Percentiles rank a stretch among this genome's conserved stretches.
Evolutionary conservation across 2,113 vertebrate genomes (phyloP).

Genomic region (Sinocyclocheilus anophthalmus): DNA sequence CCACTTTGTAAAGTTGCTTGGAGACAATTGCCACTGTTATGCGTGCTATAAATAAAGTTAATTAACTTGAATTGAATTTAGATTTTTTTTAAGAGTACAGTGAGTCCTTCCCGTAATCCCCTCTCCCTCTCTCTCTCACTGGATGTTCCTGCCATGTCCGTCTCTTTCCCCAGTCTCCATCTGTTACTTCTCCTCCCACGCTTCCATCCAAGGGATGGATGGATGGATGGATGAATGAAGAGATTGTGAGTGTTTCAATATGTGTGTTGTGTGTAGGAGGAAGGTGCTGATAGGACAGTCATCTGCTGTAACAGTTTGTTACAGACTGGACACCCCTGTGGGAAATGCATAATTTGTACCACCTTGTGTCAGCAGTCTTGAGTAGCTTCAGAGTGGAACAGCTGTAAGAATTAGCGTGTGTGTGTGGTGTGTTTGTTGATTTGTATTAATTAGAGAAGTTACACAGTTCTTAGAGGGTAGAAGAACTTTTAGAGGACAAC

Average conservation of each 20-base stretch:
- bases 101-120: slow-evolving; percentile 2
- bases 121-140: background rate
- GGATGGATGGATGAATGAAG: background rate
- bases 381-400: background rate
- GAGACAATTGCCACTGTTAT: slow-evolving; percentile 16
- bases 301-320: background rate
- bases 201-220: background rate
- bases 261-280: background rate
- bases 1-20: background rate
- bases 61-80: slow-evolving; percentile 15
- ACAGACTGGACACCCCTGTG: slow-evolving; percentile 16
- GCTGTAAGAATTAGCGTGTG: background rate
- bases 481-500: background rate
- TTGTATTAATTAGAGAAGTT: slow-evolving; percentile 1
- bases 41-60: slow-evolving; percentile 19
- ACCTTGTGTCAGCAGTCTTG: slow-evolving; percentile 11
- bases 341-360: slow-evolving; percentile 26
- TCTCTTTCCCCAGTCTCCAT: slow-evolving; percentile 30
- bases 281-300: slow-evolving; percentile 19
- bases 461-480: background rate
- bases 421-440: background rate
- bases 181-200: slow-evolving; percentile 26
- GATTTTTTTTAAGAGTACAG: background rate
- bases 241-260: background rate
- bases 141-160: slow-evolving; percentile 35